Percentiles rank a stretch among this genome's conserved stretches.
Evolutionary conservation across 2,113 vertebrate genomes (phyloP).

Genomic region (Chionis minor): DNA sequence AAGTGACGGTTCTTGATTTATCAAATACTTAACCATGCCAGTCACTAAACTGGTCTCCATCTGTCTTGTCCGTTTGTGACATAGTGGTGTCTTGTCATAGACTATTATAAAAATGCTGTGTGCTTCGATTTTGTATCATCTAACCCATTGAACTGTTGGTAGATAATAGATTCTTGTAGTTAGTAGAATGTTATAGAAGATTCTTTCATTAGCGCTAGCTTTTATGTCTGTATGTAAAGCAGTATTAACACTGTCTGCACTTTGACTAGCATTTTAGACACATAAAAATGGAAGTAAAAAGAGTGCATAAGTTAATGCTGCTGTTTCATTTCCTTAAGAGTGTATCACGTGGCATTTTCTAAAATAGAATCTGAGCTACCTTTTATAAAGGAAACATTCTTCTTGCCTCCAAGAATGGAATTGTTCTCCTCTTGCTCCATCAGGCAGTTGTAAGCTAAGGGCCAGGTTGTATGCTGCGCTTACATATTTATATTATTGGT

Average conservation of each 20-base stretch:
- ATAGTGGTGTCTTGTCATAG: constrained; percentile 59
- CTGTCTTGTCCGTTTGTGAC: constrained; percentile 71
- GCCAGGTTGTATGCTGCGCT: not conserved
- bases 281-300: constrained; percentile 25
- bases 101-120: constrained; percentile 49
- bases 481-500: not conserved
- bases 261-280: not conserved
- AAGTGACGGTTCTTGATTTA: constrained; percentile 95
- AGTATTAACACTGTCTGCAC: constrained; percentile 31
- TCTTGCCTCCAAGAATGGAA: constrained; percentile 11
- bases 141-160: constrained; percentile 51
- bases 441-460: not conserved
- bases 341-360: not conserved
- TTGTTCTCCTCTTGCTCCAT: constrained; percentile 1
- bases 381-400: constrained; percentile 14
- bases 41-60: constrained; percentile 75
- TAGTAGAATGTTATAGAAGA: not conserved
- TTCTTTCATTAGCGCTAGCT: constrained; percentile 28
- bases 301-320: constrained; percentile 25
- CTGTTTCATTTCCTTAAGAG: constrained; percentile 27
- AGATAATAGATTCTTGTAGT: constrained; percentile 39
- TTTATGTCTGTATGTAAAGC: constrained; percentile 47
- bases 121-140: constrained; percentile 60
- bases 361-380: not conserved
- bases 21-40: constrained; percentile 77